Percentiles rank a stretch among this genome's conserved stretches.
Conservation (phyloP, 2,888 invertebrate genomes). For the Trichacis sp. region DNA sequence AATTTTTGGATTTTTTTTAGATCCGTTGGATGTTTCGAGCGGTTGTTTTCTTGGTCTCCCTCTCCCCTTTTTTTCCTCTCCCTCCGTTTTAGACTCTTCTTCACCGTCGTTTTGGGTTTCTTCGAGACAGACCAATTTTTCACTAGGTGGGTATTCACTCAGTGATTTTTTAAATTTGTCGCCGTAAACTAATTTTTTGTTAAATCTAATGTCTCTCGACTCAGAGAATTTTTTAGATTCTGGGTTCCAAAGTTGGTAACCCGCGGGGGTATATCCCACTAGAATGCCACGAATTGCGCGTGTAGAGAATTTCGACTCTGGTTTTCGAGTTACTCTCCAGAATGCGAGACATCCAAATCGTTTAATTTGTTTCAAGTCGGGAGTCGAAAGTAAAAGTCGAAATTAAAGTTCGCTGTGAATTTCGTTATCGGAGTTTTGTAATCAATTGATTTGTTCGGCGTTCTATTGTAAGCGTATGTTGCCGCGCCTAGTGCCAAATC, state of each 20-base stretch:
- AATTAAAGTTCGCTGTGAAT: constrained; percentile 15
- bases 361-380: constrained; percentile 22
- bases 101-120: too few relatives aligned
- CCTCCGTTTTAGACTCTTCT: too few relatives aligned
- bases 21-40: too few relatives aligned
- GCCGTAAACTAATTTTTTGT: background rate
- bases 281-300: background rate
- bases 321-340: constrained; percentile 8
- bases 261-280: too few relatives aligned
- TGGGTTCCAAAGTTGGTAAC: too few relatives aligned
- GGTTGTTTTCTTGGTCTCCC: constrained; percentile 2
- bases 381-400: constrained; percentile 13
- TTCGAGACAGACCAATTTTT: too few relatives aligned
- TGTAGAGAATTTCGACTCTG: constrained; percentile 11
- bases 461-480: constrained; percentile 43
- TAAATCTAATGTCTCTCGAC: background rate
- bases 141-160: too few relatives aligned
- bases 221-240: background rate
- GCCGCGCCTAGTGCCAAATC: constrained; percentile 40
- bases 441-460: constrained; percentile 30
- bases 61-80: background rate
- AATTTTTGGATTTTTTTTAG: too few relatives aligned
- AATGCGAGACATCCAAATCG: constrained; percentile 35
- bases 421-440: constrained; percentile 18
- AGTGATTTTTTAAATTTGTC: too few relatives aligned